A percentile compares a stretch with the other conserved stretches of the same genome.
These are phyloP conservation scores for Eclectus roratus DNA, from an alignment of 2,113 vertebrate species.

Conservation along the genomic window DNA sequence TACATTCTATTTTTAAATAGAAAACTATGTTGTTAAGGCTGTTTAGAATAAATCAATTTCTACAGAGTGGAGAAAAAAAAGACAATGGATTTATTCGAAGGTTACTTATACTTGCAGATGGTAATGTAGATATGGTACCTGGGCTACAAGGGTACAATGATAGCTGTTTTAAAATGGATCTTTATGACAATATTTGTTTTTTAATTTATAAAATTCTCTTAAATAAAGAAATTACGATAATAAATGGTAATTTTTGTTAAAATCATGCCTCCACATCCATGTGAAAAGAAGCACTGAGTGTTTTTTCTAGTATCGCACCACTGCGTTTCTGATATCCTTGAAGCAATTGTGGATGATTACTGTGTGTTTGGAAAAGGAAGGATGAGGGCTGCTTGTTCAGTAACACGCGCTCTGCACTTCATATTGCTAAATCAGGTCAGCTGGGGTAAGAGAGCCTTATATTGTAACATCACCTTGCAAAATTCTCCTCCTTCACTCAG, in stretches of 20 bases:
- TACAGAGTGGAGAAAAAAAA: not conserved
- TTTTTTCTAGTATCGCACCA: not conserved
- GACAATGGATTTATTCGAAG: not conserved
- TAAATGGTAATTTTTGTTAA: not conserved
- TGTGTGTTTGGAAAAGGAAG: conserved; percentile 3
- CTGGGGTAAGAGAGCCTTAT: not conserved
- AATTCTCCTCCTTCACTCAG: not conserved
- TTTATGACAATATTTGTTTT: not conserved
- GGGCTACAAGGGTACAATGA: not conserved
- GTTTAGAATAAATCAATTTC: not conserved
- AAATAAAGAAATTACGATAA: not conserved
- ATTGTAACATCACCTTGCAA: not conserved
- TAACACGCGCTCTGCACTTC: not conserved
- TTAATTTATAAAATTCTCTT: not conserved
- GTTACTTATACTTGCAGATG: not conserved
- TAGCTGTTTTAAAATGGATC: not conserved
- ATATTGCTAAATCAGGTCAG: not conserved
- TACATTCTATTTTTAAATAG: not conserved
- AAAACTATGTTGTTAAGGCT: not conserved
- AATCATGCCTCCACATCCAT: not conserved
- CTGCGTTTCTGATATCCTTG: not conserved
- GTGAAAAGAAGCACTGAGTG: not conserved
- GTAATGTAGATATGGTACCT: not conserved
- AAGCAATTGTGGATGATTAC: not conserved
- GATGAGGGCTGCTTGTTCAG: not conserved